Evolutionary conservation across 2,113 vertebrate species (phyloP), one percentile per base, ranked within the genome.

Genomic region (Neotragus pygmaeus): DNA sequence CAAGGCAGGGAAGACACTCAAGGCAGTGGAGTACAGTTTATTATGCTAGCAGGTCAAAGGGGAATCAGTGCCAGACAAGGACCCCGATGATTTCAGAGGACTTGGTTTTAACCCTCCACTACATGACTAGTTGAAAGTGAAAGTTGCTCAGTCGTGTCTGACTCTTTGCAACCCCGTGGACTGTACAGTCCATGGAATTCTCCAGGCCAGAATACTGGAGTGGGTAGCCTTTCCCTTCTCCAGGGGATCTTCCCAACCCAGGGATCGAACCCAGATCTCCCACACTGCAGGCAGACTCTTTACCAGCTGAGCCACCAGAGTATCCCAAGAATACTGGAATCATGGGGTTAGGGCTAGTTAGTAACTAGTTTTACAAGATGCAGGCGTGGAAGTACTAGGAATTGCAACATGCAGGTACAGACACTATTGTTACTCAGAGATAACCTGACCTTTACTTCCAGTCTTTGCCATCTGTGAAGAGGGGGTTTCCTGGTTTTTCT

Each of bases 41-140:
- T 36, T 21, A 70, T 21, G n/a, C 64, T 36, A 36, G 33, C 9
- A 9, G 64, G 64, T 19, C n/a, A 17, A 70, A 21, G n/a, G 64
- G n/a, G 64, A 70, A 70, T 36, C 17, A 4, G n/a, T 70, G 36
- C 64, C 17, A 19, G 10, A 70, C 9, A 70, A 36, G 64, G 64
- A 11, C n/a, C n/a, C 64, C 0, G 2, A 36, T 21, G n/a, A 70
- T 70, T 21, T 36, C 0, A 1, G n/a, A 36, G 9, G 17, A 21
- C n/a, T 70, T 70, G 64, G 4, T 36, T 36, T 70, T 70, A 70
- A 36, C 64, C 64, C 17, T 70, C 64, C 9, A 5, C 64, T 21
- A 21, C 64, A 36, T 70, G 4, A 70, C n/a, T 36, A 11, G 64
- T 70, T 70, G 64, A 21, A 66, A 36, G 17, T 36, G 16, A 66